Conservation (phyloP, 2,113 vertebrate genomes). For the Sus scrofa region DNA sequence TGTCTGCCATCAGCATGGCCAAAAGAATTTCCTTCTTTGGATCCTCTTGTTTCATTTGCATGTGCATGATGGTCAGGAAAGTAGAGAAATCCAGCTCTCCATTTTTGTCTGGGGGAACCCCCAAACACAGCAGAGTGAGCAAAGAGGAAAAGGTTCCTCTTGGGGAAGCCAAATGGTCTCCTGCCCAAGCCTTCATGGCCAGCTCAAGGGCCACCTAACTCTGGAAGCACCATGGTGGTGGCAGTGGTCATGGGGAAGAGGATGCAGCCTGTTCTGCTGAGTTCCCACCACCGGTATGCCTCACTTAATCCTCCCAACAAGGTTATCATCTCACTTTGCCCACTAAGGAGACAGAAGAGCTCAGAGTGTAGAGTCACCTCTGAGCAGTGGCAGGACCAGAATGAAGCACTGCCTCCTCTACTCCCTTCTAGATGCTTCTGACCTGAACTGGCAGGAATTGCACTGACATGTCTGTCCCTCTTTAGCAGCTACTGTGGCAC, state of each 20-base stretch:
- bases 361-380: not conserved
- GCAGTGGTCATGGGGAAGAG: not conserved
- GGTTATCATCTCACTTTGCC: not conserved
- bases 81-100: constrained; percentile 97
- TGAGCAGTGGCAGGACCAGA: not conserved
- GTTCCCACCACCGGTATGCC: not conserved
- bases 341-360: not conserved
- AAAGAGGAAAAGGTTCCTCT: not conserved
- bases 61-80: constrained; percentile 96
- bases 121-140: not conserved
- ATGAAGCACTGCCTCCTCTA: not conserved
- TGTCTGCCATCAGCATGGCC: constrained; percentile 95
- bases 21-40: constrained; percentile 93
- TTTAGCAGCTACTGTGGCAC: not conserved
- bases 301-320: not conserved
- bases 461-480: fast-evolving
- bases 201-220: not conserved
- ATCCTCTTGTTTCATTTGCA: constrained; percentile 95
- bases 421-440: not conserved
- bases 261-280: not conserved
- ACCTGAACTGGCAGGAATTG: not conserved
- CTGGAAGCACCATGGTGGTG: not conserved
- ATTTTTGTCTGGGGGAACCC: constrained; percentile 86
- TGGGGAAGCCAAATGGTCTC: not conserved
- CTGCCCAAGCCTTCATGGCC: not conserved